phyloP scores from a whole-genome alignment of 2,888 invertebrate species.

The Prosopocoilus inquinatus region DNA sequence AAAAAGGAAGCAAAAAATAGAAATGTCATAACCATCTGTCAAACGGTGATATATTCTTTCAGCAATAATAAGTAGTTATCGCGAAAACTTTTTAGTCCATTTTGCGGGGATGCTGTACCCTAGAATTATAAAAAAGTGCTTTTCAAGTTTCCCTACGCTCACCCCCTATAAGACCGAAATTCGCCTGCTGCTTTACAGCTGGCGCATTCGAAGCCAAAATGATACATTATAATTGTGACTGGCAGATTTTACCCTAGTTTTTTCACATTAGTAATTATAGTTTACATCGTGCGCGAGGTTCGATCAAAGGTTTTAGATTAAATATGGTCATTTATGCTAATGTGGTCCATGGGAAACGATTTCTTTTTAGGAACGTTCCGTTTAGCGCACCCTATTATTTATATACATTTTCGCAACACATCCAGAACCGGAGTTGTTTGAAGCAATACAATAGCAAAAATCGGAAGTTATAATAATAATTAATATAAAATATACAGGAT shows the following conservation, averaged over 20 bases:
- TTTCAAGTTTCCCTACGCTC: conserved; percentile 19
- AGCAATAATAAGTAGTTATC: conserved; percentile 26
- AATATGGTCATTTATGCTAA: conserved; percentile 2
- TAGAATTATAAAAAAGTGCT: conserved; percentile 34
- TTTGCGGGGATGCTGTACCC: conserved; percentile 32
- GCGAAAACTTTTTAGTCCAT: conserved; percentile 32
- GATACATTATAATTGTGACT: conserved; percentile 49
- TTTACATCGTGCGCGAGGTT: conserved; percentile 16
- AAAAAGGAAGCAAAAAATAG: conserved; percentile 10
- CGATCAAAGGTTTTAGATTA: conserved; percentile 2
- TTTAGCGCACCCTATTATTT: too few species aligned
- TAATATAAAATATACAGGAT: too few species aligned
- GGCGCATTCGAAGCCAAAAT: conserved; percentile 43
- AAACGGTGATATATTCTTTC: conserved; percentile 21
- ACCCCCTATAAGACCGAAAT: conserved; percentile 33
- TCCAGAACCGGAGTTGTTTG: too few species aligned
- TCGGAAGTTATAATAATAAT: too few species aligned
- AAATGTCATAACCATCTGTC: conserved; percentile 20
- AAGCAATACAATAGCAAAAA: too few species aligned
- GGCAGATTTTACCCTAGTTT: conserved; percentile 44
- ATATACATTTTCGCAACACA: too few species aligned
- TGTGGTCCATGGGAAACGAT: not conserved
- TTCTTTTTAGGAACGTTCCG: not conserved
- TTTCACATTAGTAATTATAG: conserved; percentile 45
- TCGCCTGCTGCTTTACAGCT: conserved; percentile 38